These are phyloP conservation scores for Drosophila tanythrix DNA, from an alignment of 2,888 invertebrate species.

Conservation along the genomic window DNA sequence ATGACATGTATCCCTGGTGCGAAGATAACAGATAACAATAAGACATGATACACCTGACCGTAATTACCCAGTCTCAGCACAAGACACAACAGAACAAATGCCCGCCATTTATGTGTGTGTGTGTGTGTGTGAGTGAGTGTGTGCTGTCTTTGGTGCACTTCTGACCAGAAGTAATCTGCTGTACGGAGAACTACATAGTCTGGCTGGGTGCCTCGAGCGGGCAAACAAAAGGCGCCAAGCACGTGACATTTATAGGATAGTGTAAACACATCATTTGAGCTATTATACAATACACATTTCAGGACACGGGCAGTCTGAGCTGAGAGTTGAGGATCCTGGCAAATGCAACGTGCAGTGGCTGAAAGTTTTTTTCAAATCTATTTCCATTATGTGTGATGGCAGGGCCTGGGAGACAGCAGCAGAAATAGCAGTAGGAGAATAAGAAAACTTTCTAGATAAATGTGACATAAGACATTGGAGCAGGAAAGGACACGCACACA, in stretches of 20 bases:
- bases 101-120: constrained; percentile 6
- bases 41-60: constrained; percentile 60
- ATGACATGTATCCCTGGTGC: constrained; percentile 54
- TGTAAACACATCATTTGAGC: constrained; percentile 81
- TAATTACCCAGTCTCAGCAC: constrained; percentile 58
- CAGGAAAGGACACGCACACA: constrained; percentile 62
- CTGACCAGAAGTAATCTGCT: constrained; percentile 64
- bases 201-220: constrained; percentile 52
- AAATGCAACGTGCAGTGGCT: constrained; percentile 50
- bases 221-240: constrained; percentile 74
- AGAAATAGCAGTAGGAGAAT: constrained; percentile 38
- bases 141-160: constrained; percentile 28
- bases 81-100: constrained; percentile 6
- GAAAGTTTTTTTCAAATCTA: constrained; percentile 68
- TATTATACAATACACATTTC: constrained; percentile 69
- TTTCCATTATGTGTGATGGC: constrained; percentile 72
- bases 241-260: constrained; percentile 81
- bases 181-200: constrained; percentile 60
- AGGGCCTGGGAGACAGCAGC: not conserved
- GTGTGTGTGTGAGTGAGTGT: constrained; percentile 6
- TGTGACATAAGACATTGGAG: constrained; percentile 79
- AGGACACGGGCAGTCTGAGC: not conserved
- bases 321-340: constrained; percentile 5
- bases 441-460: constrained; percentile 80
- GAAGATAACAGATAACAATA: constrained; percentile 68